Conservation (phyloP, 1,140 invertebrate genomes). For the Nasonia longicornis region DNA sequence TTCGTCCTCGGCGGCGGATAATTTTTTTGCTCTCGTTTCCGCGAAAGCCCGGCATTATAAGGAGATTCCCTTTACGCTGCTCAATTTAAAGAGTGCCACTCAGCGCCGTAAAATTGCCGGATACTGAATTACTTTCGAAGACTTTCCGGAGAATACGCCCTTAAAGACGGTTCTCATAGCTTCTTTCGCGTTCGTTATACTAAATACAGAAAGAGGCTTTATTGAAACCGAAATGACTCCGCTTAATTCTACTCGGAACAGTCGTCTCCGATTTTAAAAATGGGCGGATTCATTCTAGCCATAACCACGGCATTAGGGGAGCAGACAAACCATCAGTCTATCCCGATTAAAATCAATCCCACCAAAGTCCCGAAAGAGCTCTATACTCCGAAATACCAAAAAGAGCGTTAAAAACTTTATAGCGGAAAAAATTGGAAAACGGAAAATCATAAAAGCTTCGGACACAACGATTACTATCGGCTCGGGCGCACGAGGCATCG, state of each 20-base stretch:
- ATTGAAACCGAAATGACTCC: conserved; percentile 15
- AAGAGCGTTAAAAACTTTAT: no score
- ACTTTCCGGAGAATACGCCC: conserved; percentile 20
- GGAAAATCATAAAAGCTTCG: neutral
- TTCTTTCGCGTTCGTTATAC: neutral
- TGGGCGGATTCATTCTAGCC: no score
- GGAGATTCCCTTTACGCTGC: conserved; percentile 17
- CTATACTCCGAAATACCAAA: no score
- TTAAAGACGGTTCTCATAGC: conserved; percentile 28
- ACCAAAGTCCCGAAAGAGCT: no score
- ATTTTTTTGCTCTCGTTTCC: conserved; percentile 35
- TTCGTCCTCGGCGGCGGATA: neutral
- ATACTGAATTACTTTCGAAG: conserved; percentile 33
- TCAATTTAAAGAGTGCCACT: conserved; percentile 33
- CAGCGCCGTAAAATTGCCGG: conserved; percentile 39
- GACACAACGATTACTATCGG: conserved; percentile 2
- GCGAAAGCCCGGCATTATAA: conserved; percentile 33
- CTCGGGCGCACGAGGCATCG: neutral
- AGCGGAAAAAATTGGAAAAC: neutral
- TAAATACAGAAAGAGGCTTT: neutral
- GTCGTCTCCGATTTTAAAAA: neutral
- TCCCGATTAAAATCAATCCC: no score
- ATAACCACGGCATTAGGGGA: no score
- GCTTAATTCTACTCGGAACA: neutral
- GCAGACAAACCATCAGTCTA: no score